Evolutionary conservation across 2,113 vertebrate genomes (phyloP).

Genomic region (Plecturocebus donacophilus): DNA sequence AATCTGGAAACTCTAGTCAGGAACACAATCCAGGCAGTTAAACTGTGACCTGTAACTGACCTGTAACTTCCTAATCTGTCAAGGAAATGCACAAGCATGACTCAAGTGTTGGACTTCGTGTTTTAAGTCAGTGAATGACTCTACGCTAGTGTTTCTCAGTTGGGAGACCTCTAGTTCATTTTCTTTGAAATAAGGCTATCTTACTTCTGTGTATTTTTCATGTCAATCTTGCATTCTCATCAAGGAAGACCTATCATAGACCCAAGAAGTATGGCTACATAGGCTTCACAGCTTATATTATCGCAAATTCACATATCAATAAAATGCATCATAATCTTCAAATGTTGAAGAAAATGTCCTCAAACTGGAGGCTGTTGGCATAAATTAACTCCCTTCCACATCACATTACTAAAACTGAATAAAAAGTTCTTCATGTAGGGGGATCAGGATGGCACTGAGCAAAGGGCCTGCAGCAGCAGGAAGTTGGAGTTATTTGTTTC

Average conservation of each 20-base stretch:
- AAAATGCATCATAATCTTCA: not conserved
- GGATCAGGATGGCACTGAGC: not conserved
- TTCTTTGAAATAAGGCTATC: slow-evolving; percentile 20
- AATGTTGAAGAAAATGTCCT: not conserved
- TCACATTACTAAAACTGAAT: not conserved
- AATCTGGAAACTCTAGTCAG: not conserved
- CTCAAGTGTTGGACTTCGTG: not conserved
- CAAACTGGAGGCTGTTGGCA: not conserved
- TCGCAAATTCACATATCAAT: not conserved
- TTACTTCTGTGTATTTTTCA: slow-evolving; percentile 69
- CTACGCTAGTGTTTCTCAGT: not conserved
- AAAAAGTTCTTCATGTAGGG: not conserved
- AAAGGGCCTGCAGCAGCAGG: rapidly evolving
- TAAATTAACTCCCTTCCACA: not conserved
- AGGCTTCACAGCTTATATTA: not conserved
- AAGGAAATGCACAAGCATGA: not conserved
- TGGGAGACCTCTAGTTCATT: slow-evolving; percentile 44
- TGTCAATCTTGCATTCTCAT: slow-evolving; percentile 83
- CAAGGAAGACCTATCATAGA: slow-evolving; percentile 52
- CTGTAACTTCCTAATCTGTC: too few relatives aligned
- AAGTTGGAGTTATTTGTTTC: not conserved
- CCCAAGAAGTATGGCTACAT: not conserved
- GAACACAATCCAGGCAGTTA: not conserved
- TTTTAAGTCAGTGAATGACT: not conserved
- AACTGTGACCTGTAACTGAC: not conserved